Evolutionary conservation across 2,113 vertebrate genomes (phyloP).

Genomic region (Suricata suricatta): DNA sequence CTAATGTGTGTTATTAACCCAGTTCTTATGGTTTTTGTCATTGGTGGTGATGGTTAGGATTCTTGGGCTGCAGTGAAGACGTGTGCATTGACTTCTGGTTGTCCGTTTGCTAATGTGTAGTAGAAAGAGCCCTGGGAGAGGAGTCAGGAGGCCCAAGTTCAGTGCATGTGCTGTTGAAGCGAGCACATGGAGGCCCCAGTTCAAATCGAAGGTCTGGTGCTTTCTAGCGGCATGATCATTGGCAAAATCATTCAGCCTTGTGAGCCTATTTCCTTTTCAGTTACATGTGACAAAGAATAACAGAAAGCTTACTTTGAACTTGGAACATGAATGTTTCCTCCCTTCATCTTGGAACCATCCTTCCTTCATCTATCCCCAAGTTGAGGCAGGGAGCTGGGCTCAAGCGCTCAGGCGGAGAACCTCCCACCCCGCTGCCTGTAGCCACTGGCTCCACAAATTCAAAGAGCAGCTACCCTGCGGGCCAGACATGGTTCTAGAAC

Average conservation of each 20-base stretch:
- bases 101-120: background rate
- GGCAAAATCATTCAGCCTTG: background rate
- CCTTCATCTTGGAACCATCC: background rate
- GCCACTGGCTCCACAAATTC: background rate
- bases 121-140: background rate
- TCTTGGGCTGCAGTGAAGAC: no score
- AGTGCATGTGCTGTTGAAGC: no score
- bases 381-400: background rate
- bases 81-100: background rate
- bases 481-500: no score
- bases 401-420: accelerated
- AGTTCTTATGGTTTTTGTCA: background rate
- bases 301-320: background rate
- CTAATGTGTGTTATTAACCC: background rate
- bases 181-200: background rate
- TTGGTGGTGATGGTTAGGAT: background rate
- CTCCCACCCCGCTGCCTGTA: accelerated
- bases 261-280: background rate
- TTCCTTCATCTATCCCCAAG: background rate
- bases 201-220: background rate
- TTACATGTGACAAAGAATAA: background rate
- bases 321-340: background rate
- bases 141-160: background rate
- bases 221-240: background rate
- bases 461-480: background rate